Conservation (phyloP, 2,113 vertebrate genomes). For the Circaetus gallicus region DNA sequence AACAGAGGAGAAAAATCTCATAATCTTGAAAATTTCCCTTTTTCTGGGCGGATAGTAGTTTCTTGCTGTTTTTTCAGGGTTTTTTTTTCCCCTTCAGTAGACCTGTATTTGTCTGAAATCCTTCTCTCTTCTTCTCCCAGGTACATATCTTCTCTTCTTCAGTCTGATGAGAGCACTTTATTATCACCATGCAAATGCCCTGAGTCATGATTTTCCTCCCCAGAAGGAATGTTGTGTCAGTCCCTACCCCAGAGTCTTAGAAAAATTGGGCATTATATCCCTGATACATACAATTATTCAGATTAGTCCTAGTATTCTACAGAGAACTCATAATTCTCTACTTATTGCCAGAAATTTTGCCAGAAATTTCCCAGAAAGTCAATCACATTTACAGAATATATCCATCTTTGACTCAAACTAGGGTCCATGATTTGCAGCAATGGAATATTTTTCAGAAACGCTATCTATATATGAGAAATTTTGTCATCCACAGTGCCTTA, state of each 20-base stretch:
- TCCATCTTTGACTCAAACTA: not conserved
- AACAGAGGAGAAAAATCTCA: not conserved
- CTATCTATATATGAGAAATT: not conserved
- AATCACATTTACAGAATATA: not conserved
- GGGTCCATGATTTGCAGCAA: not conserved
- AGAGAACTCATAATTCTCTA: not conserved
- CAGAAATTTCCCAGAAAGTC: not conserved
- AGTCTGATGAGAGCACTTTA: not conserved
- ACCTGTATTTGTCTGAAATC: not conserved
- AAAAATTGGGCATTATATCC: not conserved
- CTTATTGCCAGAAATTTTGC: not conserved
- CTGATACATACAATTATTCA: not conserved
- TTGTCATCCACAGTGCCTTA: not conserved
- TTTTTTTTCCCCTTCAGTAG: rapidly evolving
- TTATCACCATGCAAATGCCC: not conserved
- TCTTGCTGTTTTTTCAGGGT: rapidly evolving
- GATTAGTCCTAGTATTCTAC: not conserved
- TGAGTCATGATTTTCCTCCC: not conserved
- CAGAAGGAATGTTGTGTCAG: not conserved
- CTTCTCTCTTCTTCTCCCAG: not conserved
- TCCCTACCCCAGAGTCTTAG: not conserved
- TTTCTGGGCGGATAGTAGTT: not conserved
- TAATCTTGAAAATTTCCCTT: not conserved
- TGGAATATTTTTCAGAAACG: not conserved
- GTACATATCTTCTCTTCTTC: not conserved